A percentile compares a stretch with the other conserved stretches of the same genome.
phyloP scores from a whole-genome alignment of 1,140 invertebrate genomes.

The Pogonus chalceus region DNA sequence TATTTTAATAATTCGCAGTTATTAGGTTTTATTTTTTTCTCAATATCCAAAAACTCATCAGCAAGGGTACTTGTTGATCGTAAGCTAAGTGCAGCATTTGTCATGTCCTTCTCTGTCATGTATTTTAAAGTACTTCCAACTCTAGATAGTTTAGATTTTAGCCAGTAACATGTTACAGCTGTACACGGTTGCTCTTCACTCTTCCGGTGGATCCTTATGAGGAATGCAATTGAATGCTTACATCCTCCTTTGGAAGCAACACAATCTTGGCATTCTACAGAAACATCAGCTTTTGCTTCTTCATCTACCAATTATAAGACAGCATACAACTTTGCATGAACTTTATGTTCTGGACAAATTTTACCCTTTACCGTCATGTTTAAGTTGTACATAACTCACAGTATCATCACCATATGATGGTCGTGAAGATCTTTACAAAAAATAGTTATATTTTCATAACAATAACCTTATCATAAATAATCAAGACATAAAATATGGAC shows the following conservation, averaged over 20 bases:
- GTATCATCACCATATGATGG: conserved; percentile 23
- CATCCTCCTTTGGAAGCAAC: conserved; percentile 20
- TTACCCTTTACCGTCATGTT: conserved; percentile 17
- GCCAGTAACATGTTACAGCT: no score
- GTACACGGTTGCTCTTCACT: no score
- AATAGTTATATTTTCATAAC: no score
- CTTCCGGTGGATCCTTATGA: conserved; percentile 19
- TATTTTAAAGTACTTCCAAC: conserved; percentile 15
- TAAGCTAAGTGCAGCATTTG: neutral
- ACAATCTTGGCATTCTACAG: conserved; percentile 22
- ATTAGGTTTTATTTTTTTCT: no score
- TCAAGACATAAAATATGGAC: no score
- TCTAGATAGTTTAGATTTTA: conserved; percentile 19
- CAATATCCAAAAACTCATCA: conserved; percentile 4
- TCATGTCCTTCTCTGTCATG: neutral
- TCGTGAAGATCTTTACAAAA: conserved; percentile 13
- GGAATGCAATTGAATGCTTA: conserved; percentile 21
- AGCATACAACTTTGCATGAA: conserved; percentile 17
- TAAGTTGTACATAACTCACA: conserved; percentile 24
- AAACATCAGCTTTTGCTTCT: conserved; percentile 14
- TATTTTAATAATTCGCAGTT: no score
- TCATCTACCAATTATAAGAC: conserved; percentile 19
- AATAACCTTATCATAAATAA: no score
- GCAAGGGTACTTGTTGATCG: neutral
- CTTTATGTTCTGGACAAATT: conserved; percentile 24